Conservation (phyloP, 1,140 invertebrate species). For the Drosophila parabipectinata region DNA sequence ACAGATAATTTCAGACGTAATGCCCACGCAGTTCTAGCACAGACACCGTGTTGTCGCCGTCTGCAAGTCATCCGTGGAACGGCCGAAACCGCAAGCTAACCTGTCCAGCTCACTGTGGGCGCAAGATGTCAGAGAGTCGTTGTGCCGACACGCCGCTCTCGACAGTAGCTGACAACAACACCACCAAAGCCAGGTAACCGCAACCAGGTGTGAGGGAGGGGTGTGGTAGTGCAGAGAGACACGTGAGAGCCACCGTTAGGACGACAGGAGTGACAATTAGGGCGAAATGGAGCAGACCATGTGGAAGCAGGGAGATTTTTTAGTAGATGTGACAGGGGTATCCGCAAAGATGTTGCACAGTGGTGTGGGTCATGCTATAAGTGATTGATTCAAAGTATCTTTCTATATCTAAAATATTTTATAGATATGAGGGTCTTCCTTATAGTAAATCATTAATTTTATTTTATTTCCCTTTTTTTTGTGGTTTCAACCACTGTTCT, state of each 20-base stretch:
- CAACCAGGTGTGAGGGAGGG: constrained; percentile 18
- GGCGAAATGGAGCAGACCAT: constrained; percentile 29
- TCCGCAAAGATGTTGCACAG: constrained; percentile 22
- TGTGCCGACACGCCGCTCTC: constrained; percentile 28
- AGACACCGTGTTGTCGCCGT: constrained; percentile 27
- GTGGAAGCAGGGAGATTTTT: constrained; percentile 11
- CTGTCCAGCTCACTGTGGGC: constrained; percentile 52
- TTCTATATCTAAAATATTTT: too few relatives aligned
- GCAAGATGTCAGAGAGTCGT: constrained; percentile 37
- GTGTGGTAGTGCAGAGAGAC: not conserved
- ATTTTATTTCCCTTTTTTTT: too few relatives aligned
- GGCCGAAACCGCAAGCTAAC: constrained; percentile 49
- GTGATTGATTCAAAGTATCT: too few relatives aligned
- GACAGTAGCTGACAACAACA: constrained; percentile 48
- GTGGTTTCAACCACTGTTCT: constrained; percentile 10
- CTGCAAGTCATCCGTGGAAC: constrained; percentile 25
- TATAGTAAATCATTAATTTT: too few relatives aligned
- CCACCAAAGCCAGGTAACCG: constrained; percentile 21
- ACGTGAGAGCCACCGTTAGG: constrained; percentile 35
- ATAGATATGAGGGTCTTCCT: too few relatives aligned
- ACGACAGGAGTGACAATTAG: constrained; percentile 51
- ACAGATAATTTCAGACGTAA: constrained; percentile 35
- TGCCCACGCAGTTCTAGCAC: constrained; percentile 35
- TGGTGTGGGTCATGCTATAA: not conserved
- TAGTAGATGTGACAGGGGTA: not conserved